A percentile compares a stretch with the other conserved stretches of the same genome.
Evolutionary conservation across 2,113 vertebrate species (phyloP).

Genomic region (Syngnathoides biaculeatus): DNA sequence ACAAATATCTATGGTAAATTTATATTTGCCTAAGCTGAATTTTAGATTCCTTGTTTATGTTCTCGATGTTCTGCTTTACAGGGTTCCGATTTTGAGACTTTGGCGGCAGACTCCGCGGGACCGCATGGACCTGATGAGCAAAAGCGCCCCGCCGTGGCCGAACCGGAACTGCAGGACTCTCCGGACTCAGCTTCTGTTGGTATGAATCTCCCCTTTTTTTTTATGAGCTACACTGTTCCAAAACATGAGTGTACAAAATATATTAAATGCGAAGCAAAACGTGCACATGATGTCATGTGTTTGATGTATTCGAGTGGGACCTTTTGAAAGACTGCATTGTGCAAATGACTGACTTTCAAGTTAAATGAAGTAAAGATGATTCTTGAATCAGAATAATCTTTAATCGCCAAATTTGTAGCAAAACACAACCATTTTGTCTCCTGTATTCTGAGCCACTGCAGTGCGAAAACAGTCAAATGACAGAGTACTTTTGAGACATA

Average conservation of each 20-base stretch:
- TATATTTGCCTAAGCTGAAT: too few relatives aligned
- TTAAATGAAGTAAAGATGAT: too few relatives aligned
- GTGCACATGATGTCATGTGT: too few relatives aligned
- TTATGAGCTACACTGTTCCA: neutral
- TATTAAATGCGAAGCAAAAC: neutral
- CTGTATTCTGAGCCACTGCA: too few relatives aligned
- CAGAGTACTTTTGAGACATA: too few relatives aligned
- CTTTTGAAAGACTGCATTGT: neutral
- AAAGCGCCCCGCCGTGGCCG: slow-evolving; percentile 54
- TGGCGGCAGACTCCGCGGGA: slow-evolving; percentile 72
- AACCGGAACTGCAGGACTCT: slow-evolving; percentile 49
- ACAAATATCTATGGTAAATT: neutral
- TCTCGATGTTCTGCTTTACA: slow-evolving; percentile 39
- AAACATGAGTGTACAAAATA: neutral
- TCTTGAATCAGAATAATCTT: too few relatives aligned
- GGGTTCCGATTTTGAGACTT: slow-evolving; percentile 89
- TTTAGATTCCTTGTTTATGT: neutral
- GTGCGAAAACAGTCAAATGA: too few relatives aligned
- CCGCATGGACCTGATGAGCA: slow-evolving; percentile 55
- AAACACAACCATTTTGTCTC: too few relatives aligned
- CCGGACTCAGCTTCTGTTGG: slow-evolving; percentile 59
- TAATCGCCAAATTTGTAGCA: too few relatives aligned
- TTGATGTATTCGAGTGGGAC: neutral
- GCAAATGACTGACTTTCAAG: neutral
- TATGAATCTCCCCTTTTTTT: slow-evolving; percentile 17